Evolutionary conservation across 1,140 invertebrate genomes (phyloP).

Genomic region (Apis cerana): DNA sequence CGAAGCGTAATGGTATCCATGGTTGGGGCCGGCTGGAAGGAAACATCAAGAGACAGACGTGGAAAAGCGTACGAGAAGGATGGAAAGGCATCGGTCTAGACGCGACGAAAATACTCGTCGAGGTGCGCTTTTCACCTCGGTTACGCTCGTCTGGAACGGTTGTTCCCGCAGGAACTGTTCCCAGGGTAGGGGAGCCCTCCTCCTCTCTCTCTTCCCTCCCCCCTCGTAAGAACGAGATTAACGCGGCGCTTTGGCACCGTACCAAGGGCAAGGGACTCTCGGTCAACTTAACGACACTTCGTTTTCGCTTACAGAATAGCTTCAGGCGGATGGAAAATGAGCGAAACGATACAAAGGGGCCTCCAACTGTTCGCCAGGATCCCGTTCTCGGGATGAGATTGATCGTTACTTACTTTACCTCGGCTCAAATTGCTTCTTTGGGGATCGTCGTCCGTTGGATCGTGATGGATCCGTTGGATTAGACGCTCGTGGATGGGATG

Average conservation of each 20-base stretch:
- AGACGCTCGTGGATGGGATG: no score
- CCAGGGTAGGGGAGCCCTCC: constrained; percentile 21
- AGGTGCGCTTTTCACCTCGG: constrained; percentile 24
- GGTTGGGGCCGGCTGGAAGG: neutral
- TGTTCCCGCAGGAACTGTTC: constrained; percentile 43
- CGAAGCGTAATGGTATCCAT: no score
- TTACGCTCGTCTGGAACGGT: constrained; percentile 22
- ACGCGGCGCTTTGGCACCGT: constrained; percentile 60
- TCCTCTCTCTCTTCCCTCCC: constrained; percentile 41
- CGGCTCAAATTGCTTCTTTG: no score
- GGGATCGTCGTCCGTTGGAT: no score
- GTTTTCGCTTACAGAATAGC: constrained; percentile 57
- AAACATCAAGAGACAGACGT: neutral
- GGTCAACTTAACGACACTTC: constrained; percentile 43
- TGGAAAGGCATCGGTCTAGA: constrained; percentile 51
- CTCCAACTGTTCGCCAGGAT: no score
- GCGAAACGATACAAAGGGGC: constrained; percentile 33
- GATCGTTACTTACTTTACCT: neutral
- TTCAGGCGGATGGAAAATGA: constrained; percentile 57
- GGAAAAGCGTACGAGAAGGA: neutral
- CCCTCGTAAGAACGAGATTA: constrained; percentile 63
- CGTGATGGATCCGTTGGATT: no score
- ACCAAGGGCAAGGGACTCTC: constrained; percentile 38
- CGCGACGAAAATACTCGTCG: constrained; percentile 56
- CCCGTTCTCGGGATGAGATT: neutral